phyloP scores from a whole-genome alignment of 2,888 invertebrate species.

The Pemphredon lugubris region DNA sequence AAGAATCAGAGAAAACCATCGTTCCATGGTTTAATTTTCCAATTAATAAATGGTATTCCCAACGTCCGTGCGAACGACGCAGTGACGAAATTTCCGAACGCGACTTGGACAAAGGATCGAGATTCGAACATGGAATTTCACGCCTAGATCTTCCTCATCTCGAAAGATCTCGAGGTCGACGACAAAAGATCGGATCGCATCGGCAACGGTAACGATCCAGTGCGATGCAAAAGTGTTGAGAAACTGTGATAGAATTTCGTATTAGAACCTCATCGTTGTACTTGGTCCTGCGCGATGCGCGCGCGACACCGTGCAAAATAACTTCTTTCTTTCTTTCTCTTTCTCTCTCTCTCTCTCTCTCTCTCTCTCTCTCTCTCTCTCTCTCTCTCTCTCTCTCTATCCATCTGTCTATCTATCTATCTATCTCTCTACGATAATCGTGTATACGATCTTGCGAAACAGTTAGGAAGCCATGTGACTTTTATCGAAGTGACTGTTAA shows the following conservation, averaged over 20 bases:
- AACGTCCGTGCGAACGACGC: too few species aligned
- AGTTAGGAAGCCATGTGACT: conserved; percentile 4
- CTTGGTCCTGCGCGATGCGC: conserved; percentile 20
- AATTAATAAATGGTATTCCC: too few species aligned
- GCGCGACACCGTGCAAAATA: conserved; percentile 33
- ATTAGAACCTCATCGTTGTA: conserved; percentile 65
- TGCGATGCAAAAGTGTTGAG: conserved; percentile 49
- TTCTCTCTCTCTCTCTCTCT: conserved; percentile 22
- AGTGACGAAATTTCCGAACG: not conserved
- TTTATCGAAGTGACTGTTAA: too few species aligned
- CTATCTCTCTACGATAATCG: not conserved
- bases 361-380: too few species aligned
- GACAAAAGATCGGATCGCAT: conserved; percentile 44
- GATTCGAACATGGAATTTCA: not conserved
- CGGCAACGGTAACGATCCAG: conserved; percentile 42
- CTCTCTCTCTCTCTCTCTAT: too few species aligned
- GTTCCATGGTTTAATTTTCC: too few species aligned
- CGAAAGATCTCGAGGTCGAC: conserved; percentile 36
- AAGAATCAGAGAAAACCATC: too few species aligned
- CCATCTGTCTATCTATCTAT: too few species aligned
- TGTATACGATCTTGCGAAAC: not conserved
- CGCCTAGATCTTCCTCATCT: conserved; percentile 4
- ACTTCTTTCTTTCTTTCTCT: conserved; percentile 17
- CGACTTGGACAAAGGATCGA: too few species aligned
- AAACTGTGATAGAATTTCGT: conserved; percentile 80